phyloP scores from a whole-genome alignment of 2,797 vertebrate genomes.

The Tenualosa thibaudeaui region DNA sequence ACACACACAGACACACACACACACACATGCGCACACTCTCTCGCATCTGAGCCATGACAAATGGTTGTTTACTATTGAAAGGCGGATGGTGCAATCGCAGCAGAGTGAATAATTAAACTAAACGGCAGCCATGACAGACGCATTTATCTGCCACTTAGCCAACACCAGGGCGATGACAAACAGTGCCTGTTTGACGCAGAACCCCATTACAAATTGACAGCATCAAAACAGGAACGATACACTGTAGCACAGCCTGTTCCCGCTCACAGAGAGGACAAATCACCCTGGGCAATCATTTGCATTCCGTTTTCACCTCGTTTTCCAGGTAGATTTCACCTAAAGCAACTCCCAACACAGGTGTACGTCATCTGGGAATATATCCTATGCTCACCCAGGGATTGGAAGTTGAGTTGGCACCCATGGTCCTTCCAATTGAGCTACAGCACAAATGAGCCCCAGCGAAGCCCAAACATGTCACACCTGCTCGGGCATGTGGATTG shows the following conservation, averaged over 20 bases:
- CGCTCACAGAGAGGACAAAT: neutral
- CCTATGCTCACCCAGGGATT: no score
- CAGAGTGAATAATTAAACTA: neutral
- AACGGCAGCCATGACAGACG: neutral
- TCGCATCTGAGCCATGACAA: neutral
- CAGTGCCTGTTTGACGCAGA: neutral
- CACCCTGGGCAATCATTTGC: neutral
- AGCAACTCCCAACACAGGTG: neutral
- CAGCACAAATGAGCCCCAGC: no score
- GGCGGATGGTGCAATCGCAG: neutral
- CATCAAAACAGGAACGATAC: neutral
- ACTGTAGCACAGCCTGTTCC: neutral
- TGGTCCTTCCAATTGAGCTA: no score
- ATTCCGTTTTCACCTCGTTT: neutral
- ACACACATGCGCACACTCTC: neutral
- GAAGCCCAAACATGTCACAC: no score
- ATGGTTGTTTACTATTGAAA: neutral
- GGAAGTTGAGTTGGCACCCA: no score
- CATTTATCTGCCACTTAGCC: slow-evolving; percentile 20
- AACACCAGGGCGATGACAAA: neutral
- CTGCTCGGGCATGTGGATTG: no score
- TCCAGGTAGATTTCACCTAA: neutral
- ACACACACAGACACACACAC: neutral
- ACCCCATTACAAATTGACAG: neutral
- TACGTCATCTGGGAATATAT: no score